Evolutionary conservation across 2,797 vertebrate genomes (phyloP).

Genomic region (Lepilemur septentrionalis): DNA sequence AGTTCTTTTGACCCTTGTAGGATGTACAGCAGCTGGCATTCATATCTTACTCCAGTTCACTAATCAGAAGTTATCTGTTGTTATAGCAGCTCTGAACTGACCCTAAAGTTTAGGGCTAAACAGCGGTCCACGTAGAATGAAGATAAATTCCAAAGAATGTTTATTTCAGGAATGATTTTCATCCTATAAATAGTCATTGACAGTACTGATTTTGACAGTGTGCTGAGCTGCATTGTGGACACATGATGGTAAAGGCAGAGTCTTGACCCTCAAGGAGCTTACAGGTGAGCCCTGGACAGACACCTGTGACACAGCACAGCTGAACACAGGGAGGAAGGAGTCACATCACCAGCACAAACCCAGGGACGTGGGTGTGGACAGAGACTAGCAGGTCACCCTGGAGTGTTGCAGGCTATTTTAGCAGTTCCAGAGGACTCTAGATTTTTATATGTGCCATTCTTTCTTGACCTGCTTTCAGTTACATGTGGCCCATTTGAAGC

Average conservation of each 20-base stretch:
- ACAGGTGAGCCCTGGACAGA: not conserved
- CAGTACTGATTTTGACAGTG: not conserved
- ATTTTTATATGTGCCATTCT: not conserved
- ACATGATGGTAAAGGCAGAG: not conserved
- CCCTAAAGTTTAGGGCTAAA: not conserved
- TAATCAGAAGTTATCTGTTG: not conserved
- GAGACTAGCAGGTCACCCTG: not conserved
- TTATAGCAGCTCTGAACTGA: not conserved
- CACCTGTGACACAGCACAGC: not conserved
- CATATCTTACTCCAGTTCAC: not conserved
- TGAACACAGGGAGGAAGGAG: not conserved
- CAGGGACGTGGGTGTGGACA: not conserved
- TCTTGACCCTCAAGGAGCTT: not conserved
- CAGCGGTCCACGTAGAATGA: not conserved
- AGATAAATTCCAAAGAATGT: not conserved
- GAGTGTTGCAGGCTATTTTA: rapidly evolving
- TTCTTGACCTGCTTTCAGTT: not conserved
- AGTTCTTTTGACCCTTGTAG: not conserved
- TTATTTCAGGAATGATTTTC: not conserved
- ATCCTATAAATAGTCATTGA: not conserved
- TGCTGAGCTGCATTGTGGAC: not conserved
- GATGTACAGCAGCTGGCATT: not conserved
- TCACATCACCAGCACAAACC: rapidly evolving
- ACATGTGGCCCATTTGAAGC: not conserved
- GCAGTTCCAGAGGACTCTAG: too few species aligned